phyloP scores from a whole-genome alignment of 2,113 vertebrate species.

The Barbus barbus region DNA sequence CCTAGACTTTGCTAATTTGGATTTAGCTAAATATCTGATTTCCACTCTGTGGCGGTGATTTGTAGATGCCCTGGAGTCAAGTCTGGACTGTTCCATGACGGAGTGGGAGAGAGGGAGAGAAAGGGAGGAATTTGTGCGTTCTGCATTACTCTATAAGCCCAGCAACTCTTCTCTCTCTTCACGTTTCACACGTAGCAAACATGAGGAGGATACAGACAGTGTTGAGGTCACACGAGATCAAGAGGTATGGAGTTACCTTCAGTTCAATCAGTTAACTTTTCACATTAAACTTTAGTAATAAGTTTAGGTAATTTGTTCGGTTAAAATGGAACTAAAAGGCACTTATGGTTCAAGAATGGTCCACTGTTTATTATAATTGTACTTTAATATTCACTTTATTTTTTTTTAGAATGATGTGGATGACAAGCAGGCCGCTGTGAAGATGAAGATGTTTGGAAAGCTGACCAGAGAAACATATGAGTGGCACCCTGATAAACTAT shows the following conservation, averaged over 20 bases:
- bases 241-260: conserved; percentile 74
- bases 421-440: conserved; percentile 86
- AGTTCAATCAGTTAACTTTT: background rate
- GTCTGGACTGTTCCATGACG: conserved; percentile 80
- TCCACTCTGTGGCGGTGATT: background rate
- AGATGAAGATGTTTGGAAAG: conserved; percentile 96
- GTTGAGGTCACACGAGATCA: conserved; percentile 83
- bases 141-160: conserved; percentile 83
- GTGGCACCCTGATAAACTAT: conserved; percentile 92
- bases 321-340: background rate
- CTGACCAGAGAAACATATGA: conserved; percentile 90
- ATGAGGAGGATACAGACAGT: conserved; percentile 78
- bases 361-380: background rate
- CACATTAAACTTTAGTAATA: background rate
- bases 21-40: background rate
- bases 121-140: conserved; percentile 85
- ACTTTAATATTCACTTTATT: background rate
- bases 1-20: background rate
- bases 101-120: conserved; percentile 91
- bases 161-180: conserved; percentile 78
- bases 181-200: conserved; percentile 83
- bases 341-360: too few relatives aligned
- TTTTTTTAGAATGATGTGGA: conserved; percentile 76
- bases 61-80: conserved; percentile 76
- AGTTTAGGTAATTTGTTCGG: background rate